Evolutionary conservation across 2,888 invertebrate species (phyloP).

Genomic region (Nymphalis urticae): DNA sequence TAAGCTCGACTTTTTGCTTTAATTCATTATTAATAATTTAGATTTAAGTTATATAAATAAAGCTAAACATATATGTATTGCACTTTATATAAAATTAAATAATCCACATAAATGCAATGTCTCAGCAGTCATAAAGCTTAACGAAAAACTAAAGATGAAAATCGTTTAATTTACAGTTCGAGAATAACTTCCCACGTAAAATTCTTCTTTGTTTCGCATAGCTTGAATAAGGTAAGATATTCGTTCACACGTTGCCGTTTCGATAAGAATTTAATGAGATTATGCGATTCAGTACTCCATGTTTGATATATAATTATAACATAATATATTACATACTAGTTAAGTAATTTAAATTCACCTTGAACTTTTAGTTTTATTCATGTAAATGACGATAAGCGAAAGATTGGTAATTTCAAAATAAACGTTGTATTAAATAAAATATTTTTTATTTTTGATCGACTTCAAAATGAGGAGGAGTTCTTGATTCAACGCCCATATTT

Average conservation of each 20-base stretch:
- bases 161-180: slow-evolving; percentile 26
- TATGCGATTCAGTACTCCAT: neutral
- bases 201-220: slow-evolving; percentile 45
- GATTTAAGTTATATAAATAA: no score
- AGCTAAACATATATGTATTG: no score
- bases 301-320: neutral
- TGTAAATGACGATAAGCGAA: no score
- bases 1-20: no score
- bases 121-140: neutral
- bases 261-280: neutral
- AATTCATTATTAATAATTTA: no score
- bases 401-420: no score
- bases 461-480: no score
- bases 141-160: slow-evolving; percentile 14
- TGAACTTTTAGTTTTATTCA: no score
- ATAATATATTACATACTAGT: neutral
- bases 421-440: no score
- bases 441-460: no score
- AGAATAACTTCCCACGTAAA: slow-evolving; percentile 44
- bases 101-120: neutral
- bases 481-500: no score
- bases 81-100: no score
- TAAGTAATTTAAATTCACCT: neutral
- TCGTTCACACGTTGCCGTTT: slow-evolving; percentile 46
- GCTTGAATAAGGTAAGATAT: slow-evolving; percentile 35